Conservation (phyloP, 2,888 invertebrate genomes). For the Muschampia plurimacula region DNA sequence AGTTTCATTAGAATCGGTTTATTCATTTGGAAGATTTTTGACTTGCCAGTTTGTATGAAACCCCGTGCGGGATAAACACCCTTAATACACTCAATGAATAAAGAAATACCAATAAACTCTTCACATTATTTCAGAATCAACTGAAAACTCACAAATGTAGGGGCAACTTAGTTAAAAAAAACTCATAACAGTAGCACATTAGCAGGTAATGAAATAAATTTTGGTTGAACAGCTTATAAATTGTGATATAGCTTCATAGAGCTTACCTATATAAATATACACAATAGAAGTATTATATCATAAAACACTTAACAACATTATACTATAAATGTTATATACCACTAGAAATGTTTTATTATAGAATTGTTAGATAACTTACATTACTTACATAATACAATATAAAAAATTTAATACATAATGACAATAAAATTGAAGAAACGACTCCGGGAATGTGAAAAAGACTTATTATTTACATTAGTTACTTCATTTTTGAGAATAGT, state of each 20-base stretch:
- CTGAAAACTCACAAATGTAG: conserved; percentile 11
- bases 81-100: too few relatives aligned
- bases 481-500: not conserved
- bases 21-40: too few relatives aligned
- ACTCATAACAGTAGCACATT: not conserved
- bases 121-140: conserved; percentile 13
- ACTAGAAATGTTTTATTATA: not conserved
- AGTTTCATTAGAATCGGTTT: too few relatives aligned
- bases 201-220: not conserved
- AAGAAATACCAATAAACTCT: conserved; percentile 7
- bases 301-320: not conserved
- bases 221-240: conserved; percentile 8
- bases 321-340: not conserved
- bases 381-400: too few relatives aligned
- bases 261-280: conserved; percentile 1
- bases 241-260: conserved; percentile 23
- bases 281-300: conserved; percentile 5
- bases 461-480: not conserved
- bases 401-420: too few relatives aligned
- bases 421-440: too few relatives aligned
- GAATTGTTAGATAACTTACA: too few relatives aligned
- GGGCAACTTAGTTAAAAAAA: not conserved
- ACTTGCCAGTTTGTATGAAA: too few relatives aligned
- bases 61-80: too few relatives aligned
- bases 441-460: too few relatives aligned